These are phyloP conservation scores for Eupristina koningsbergeri DNA, from an alignment of 1,140 invertebrate species.

Conservation along the genomic window DNA sequence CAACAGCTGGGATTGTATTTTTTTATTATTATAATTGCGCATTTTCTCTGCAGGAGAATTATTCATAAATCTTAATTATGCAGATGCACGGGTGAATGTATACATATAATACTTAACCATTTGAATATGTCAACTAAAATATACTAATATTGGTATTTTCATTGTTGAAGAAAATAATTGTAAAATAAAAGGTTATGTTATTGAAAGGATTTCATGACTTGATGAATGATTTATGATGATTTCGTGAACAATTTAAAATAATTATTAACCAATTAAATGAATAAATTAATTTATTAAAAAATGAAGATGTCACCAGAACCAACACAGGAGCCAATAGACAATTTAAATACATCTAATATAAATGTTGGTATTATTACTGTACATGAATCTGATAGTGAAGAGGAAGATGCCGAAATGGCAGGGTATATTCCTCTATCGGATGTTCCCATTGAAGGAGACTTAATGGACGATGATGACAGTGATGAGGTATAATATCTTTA, in stretches of 20 bases:
- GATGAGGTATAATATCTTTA: conserved; percentile 56
- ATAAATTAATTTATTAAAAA: not conserved
- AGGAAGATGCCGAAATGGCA: conserved; percentile 62
- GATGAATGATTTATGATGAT: not conserved
- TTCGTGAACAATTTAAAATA: not conserved
- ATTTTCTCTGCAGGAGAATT: too few species aligned
- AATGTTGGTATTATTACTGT: conserved; percentile 54
- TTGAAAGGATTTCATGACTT: too few species aligned
- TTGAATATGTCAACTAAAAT: too few species aligned
- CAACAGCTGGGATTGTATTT: too few species aligned
- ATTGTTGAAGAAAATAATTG: too few species aligned
- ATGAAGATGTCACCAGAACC: conserved; percentile 68
- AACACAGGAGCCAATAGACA: conserved; percentile 65
- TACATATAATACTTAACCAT: too few species aligned
- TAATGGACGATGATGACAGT: conserved; percentile 57
- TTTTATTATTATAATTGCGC: too few species aligned
- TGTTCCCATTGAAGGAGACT: conserved; percentile 61
- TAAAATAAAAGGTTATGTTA: too few species aligned
- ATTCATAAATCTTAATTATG: too few species aligned
- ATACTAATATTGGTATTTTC: too few species aligned
- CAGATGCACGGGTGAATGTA: too few species aligned
- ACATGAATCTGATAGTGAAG: conserved; percentile 66
- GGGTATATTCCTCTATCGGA: conserved; percentile 68
- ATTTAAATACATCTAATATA: conserved; percentile 59
- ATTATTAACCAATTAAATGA: not conserved